These are phyloP conservation scores for Ennomos erosarius DNA, from an alignment of 2,888 invertebrate species.

Conservation along the genomic window DNA sequence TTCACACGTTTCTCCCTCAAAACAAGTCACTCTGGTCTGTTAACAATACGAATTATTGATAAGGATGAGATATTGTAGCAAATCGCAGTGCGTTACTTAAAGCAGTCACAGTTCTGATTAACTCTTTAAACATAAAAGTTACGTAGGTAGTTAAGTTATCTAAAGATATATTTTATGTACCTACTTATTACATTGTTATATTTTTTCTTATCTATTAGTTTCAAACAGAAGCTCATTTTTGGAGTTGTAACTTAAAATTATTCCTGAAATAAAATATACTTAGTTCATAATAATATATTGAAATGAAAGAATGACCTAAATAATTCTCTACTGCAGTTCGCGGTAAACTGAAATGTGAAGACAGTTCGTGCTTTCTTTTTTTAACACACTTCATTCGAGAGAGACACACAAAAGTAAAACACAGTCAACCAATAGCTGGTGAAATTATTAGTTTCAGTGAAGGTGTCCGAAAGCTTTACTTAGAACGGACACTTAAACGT, in stretches of 20 bases:
- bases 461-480: slow-evolving; percentile 23
- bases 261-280: too few species aligned
- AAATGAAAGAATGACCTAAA: slow-evolving; percentile 14
- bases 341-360: slow-evolving; percentile 13
- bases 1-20: background rate
- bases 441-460: slow-evolving; percentile 22
- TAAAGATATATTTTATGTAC: too few species aligned
- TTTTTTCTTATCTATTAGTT: too few species aligned
- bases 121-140: too few species aligned
- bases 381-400: slow-evolving; percentile 17
- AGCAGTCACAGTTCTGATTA: slow-evolving; percentile 1
- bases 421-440: slow-evolving; percentile 6
- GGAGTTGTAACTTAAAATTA: too few species aligned
- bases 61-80: slow-evolving; percentile 15
- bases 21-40: background rate
- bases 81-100: background rate
- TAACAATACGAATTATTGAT: slow-evolving; percentile 5
- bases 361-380: slow-evolving; percentile 18
- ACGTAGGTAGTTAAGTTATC: too few species aligned
- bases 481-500: slow-evolving; percentile 36
- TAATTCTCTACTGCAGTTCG: slow-evolving; percentile 16
- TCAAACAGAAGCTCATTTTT: too few species aligned
- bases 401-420: slow-evolving; percentile 12
- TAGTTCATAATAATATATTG: slow-evolving; percentile 9
- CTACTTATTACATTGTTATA: too few species aligned